Evolutionary conservation across 23 tunicate species (phyloP), one percentile per base, ranked within the genome.

Genomic region (Botrylloides violaceus): DNA sequence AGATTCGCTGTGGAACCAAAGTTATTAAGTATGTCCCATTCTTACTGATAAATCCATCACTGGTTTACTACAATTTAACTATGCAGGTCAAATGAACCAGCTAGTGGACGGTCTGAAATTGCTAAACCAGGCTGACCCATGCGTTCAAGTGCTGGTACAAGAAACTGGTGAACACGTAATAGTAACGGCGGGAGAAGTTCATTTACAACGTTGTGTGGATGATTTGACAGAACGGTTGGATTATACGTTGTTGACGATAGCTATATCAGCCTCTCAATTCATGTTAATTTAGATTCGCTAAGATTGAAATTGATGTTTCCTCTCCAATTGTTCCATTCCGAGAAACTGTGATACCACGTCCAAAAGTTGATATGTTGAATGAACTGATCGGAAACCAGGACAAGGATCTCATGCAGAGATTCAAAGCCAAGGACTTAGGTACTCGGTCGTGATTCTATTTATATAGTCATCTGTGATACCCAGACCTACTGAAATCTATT

Each of bases 91-190:
- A 70, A 87, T 87, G 99, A 66, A 56, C 1, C 75, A 56, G 33
- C 50, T 95, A 57, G 49, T 80, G 66, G 86, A 82, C 2, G 99
- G 99, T 22, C 43, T 87, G 72, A 93, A 71, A 63, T 65, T 83
- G 34, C 61, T 95, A 39, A 95, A 95, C 71, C 88, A 87, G 36
- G 96, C 96, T 1, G 99, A 95, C 72, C 99, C 99, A 5, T 82
- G 92, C 35, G 99, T 95, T 15, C 91, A 83, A 55, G 89, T 95
- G 12, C 66, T 95, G n/a, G 83, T 82, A 31, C 81, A 90, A 48
- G 96, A 81, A 48, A 95, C 96, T 0, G 99, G 99, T n/a, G 98
- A 93, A 50, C 96, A 82, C 59, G 99, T 95, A 66, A 75, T 95
- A 29, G 89, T 84, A 9, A 79, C 91, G 4, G 88, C 96, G 36